A percentile compares a stretch with the other conserved stretches of the same genome.
Evolutionary conservation across 2,113 vertebrate genomes (phyloP).

Genomic region (Morone chrysops): DNA sequence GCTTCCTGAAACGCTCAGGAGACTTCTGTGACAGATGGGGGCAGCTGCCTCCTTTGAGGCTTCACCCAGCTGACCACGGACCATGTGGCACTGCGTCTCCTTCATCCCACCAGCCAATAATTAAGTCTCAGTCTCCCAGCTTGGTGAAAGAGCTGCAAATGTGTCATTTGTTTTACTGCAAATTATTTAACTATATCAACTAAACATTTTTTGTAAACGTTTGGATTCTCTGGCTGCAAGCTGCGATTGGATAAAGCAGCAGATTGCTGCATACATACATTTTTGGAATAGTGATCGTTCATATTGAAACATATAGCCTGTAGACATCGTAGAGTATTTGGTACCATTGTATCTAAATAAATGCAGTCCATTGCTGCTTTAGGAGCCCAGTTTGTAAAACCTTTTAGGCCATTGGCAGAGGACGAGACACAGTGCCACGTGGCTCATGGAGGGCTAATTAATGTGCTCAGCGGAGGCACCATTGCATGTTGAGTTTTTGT

Average conservation of each 20-base stretch:
- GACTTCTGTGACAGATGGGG: conserved; percentile 27
- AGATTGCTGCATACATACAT: background rate
- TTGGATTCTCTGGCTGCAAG: too few species aligned
- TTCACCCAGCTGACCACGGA: conserved; percentile 52
- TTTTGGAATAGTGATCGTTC: background rate
- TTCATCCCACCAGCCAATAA: conserved; percentile 40
- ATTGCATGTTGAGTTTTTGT: background rate
- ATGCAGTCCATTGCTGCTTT: background rate
- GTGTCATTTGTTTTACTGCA: conserved; percentile 14
- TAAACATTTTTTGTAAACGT: background rate
- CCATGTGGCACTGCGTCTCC: conserved; percentile 50
- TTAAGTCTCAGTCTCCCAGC: conserved; percentile 19
- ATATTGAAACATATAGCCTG: background rate
- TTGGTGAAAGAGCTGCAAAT: conserved; percentile 27
- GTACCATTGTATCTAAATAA: background rate
- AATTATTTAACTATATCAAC: background rate
- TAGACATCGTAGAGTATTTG: background rate
- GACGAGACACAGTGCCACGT: conserved; percentile 47
- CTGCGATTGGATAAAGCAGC: background rate
- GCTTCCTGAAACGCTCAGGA: conserved; percentile 24
- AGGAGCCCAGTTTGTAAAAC: background rate
- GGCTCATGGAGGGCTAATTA: conserved; percentile 48
- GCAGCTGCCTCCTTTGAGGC: conserved; percentile 40
- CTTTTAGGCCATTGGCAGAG: background rate
- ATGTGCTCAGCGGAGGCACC: conserved; percentile 33